Evolutionary conservation across 1,140 invertebrate species (phyloP).

Genomic region (Drosophila micromelanica): DNA sequence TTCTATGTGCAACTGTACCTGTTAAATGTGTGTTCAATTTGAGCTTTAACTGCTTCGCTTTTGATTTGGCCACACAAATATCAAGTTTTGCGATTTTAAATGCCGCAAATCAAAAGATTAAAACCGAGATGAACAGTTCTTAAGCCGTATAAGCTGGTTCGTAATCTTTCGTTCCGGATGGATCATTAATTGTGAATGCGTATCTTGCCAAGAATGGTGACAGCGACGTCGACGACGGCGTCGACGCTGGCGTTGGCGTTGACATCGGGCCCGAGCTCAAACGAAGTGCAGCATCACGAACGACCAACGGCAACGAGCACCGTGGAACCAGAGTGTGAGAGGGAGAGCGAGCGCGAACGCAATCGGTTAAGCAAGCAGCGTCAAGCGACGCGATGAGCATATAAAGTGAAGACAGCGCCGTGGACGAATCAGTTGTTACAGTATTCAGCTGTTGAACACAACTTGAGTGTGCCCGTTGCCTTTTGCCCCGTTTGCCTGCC

Average conservation of each 20-base stretch:
- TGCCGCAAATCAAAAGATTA: neutral
- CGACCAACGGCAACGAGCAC: constrained; percentile 1
- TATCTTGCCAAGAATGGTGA: neutral
- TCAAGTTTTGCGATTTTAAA: neutral
- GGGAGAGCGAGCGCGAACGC: constrained; percentile 3
- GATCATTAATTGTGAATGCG: constrained; percentile 7
- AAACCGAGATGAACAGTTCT: constrained; percentile 24
- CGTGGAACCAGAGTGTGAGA: constrained; percentile 22
- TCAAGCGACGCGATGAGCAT: constrained; percentile 13
- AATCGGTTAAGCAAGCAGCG: constrained; percentile 18
- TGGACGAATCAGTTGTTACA: constrained; percentile 68
- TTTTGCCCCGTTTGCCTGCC: constrained; percentile 3
- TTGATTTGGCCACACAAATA: neutral
- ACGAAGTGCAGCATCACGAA: constrained; percentile 11
- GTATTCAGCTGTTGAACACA: constrained; percentile 80
- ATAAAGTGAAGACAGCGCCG: constrained; percentile 69
- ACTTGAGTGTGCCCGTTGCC: constrained; percentile 43
- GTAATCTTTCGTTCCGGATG: constrained; percentile 49
- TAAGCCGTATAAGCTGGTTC: no score
- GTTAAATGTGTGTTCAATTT: neutral
- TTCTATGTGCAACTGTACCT: constrained; percentile 17
- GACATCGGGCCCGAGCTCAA: neutral
- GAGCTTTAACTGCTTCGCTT: neutral
- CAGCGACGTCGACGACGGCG: no score
- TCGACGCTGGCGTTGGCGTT: no score